Conservation (phyloP, 2,113 vertebrate genomes). For the Apodemus sylvaticus region DNA sequence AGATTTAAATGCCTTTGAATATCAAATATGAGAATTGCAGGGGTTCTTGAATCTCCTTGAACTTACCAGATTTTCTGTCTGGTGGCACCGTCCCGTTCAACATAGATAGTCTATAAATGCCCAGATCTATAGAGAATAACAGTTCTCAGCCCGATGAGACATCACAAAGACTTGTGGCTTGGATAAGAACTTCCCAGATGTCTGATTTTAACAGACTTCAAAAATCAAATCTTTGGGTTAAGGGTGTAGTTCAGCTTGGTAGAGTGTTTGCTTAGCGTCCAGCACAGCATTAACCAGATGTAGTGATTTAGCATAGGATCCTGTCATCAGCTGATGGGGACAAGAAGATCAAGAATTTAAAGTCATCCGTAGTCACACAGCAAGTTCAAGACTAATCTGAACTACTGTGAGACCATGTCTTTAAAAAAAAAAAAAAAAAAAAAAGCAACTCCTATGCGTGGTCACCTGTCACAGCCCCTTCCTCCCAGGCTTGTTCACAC, state of each 20-base stretch:
- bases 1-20: too few species aligned
- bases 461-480: not conserved
- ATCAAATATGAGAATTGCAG: too few species aligned
- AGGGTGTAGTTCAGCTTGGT: not conserved
- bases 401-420: not conserved
- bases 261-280: too few species aligned
- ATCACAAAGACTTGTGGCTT: not conserved
- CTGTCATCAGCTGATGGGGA: not conserved
- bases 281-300: not conserved
- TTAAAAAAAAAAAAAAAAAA: too few species aligned
- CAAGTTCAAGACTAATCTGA: not conserved
- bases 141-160: rapidly evolving
- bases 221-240: not conserved
- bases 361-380: not conserved
- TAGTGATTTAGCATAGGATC: not conserved
- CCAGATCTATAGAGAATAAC: rapidly evolving
- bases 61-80: too few species aligned
- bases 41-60: too few species aligned
- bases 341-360: not conserved
- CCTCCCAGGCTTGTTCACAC: not conserved
- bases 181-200: not conserved
- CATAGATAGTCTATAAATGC: too few species aligned
- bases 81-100: too few species aligned
- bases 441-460: not conserved
- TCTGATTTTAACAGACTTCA: not conserved